A percentile compares a stretch with the other conserved stretches of the same genome.
Conservation (phyloP, 2,797 vertebrate genomes). For the Yasuhikotakia modesta region DNA sequence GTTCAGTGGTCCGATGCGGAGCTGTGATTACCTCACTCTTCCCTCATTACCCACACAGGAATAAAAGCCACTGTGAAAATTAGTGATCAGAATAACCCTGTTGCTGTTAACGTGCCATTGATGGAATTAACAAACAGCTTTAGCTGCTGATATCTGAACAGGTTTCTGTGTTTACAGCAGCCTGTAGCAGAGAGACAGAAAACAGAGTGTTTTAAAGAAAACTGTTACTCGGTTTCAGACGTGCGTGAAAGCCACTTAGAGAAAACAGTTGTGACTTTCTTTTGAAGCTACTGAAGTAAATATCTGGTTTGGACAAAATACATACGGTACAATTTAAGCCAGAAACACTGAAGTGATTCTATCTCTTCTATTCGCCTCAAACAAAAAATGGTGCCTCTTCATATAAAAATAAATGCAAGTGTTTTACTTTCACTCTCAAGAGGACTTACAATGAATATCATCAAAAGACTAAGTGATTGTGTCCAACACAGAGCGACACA, state of each 20-base stretch:
- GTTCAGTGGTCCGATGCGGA: slow-evolving; percentile 76
- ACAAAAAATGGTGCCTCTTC: too few species aligned
- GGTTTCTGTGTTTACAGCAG: slow-evolving; percentile 46
- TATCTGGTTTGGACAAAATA: neutral
- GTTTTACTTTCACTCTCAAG: too few species aligned
- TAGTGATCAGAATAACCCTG: slow-evolving; percentile 61
- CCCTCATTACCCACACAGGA: slow-evolving; percentile 69
- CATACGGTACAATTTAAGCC: too few species aligned
- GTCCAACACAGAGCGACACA: too few species aligned
- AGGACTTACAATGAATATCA: too few species aligned
- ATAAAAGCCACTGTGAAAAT: slow-evolving; percentile 65
- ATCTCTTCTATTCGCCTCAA: too few species aligned
- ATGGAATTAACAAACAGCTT: slow-evolving; percentile 56
- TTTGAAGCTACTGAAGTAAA: neutral
- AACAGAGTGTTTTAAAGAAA: neutral
- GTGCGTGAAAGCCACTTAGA: neutral
- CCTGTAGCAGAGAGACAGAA: slow-evolving; percentile 21
- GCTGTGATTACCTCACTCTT: slow-evolving; percentile 73
- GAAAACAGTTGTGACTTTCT: neutral
- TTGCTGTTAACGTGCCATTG: slow-evolving; percentile 58
- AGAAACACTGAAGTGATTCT: too few species aligned
- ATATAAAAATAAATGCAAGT: too few species aligned
- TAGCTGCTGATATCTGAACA: slow-evolving; percentile 35
- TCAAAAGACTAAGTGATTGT: too few species aligned
- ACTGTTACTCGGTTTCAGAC: slow-evolving; percentile 9